phyloP scores from a whole-genome alignment of 1,140 invertebrate genomes.

The Polyergus mexicanus region DNA sequence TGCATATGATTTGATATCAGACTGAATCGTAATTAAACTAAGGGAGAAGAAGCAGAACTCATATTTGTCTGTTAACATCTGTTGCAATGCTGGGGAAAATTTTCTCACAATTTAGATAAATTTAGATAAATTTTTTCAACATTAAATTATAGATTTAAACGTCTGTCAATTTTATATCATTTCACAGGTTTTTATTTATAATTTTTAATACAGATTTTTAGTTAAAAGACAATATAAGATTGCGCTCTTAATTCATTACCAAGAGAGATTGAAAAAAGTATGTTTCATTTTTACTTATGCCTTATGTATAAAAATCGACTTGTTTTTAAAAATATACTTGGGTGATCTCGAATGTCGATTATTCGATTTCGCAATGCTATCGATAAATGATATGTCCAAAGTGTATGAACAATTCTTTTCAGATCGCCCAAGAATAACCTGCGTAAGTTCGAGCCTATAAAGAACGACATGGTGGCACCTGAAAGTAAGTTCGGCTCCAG shows the following conservation, averaged over 20 bases:
- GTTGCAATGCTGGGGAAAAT: neutral
- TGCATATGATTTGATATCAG: neutral
- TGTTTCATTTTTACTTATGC: neutral
- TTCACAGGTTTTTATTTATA: no score
- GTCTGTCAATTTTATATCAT: neutral
- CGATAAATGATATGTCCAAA: neutral
- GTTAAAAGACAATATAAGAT: neutral
- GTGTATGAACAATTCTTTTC: constrained; percentile 39
- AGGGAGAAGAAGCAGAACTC: neutral
- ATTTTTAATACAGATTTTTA: neutral
- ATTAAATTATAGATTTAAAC: neutral
- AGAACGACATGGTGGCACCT: constrained; percentile 27
- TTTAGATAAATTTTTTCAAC: neutral
- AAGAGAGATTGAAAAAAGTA: neutral
- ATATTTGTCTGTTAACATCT: neutral
- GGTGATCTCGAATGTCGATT: neutral
- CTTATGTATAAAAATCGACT: neutral
- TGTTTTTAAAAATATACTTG: neutral
- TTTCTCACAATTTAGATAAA: neutral
- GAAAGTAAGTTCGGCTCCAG: constrained; percentile 56
- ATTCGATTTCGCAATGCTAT: no score
- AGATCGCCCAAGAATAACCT: constrained; percentile 60
- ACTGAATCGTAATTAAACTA: neutral
- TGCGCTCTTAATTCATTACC: neutral
- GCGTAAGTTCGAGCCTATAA: constrained; percentile 42